Evolutionary conservation across 2,888 invertebrate species (phyloP).

Genomic region (Drosophila neoperkinsi): DNA sequence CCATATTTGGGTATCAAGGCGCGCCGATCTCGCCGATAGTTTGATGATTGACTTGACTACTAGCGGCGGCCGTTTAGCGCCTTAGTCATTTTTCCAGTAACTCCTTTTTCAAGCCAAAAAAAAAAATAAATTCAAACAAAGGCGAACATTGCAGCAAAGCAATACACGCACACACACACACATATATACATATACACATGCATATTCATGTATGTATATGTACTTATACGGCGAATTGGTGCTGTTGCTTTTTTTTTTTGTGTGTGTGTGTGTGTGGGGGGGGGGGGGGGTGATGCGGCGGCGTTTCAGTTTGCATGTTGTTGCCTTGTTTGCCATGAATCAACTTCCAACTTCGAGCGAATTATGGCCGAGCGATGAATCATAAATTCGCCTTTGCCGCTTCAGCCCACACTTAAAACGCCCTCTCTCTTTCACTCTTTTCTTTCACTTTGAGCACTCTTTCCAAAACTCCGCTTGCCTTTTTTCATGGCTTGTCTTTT

Average conservation of each 20-base stretch:
- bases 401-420: slow-evolving; percentile 50
- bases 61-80: slow-evolving; percentile 21
- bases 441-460: slow-evolving; percentile 49
- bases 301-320: slow-evolving; percentile 49
- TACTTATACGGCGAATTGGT: slow-evolving; percentile 49
- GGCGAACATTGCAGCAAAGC: slow-evolving; percentile 42
- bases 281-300: slow-evolving; percentile 3
- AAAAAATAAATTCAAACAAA: slow-evolving; percentile 33
- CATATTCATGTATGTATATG: slow-evolving; percentile 22
- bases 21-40: slow-evolving; percentile 49
- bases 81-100: slow-evolving; percentile 45
- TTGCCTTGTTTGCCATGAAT: slow-evolving; percentile 71
- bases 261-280: slow-evolving; percentile 1
- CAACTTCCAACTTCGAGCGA: slow-evolving; percentile 72
- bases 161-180: neutral
- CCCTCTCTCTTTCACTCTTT: slow-evolving; percentile 31
- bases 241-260: slow-evolving; percentile 13
- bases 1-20: slow-evolving; percentile 67
- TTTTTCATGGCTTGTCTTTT: slow-evolving; percentile 52
- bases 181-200: neutral
- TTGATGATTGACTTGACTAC: slow-evolving; percentile 33
- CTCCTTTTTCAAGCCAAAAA: slow-evolving; percentile 44
- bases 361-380: slow-evolving; percentile 67
- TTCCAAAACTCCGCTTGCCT: slow-evolving; percentile 44
- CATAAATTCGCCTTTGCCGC: slow-evolving; percentile 39